Evolutionary conservation across 2,797 vertebrate genomes (phyloP), one percentile per base, ranked within the genome.

Genomic region (Eulemur albifrons): DNA sequence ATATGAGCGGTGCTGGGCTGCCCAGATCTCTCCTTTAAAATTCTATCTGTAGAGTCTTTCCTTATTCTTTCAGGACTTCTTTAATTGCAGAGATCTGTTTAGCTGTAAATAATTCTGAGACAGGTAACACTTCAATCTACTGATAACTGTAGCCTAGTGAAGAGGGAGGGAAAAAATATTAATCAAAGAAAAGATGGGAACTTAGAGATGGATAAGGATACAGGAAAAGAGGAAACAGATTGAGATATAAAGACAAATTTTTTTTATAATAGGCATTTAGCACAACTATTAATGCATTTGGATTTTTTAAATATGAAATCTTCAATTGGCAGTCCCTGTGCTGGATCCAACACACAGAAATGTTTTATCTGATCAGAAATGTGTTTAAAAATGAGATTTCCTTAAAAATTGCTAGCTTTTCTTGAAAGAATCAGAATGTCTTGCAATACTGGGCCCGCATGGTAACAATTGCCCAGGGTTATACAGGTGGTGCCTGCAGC

Each of bases 321-420:
- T 88, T 61, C 20, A 40, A 3, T 69, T 83, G 63, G 27, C 43
- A 45, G 27, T 65, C 30, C 27, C 38, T 12, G 6, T 43, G 35
- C 21, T 72, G n/a, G 23, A 88, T 81, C 15, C 20, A 86, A 72
- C 18, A 23, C 32, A 82, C 5, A 91, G 38, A 52, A 0, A 38
- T 77, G 35, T 54, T 93, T 80, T 69, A 3, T 43, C 48, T 52
- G 61, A 54, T 38, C 13, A 73, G 85, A 95, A 90, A 27, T 65
- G 20, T 35, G 6, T 61, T 81, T 2, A 4, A 90, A 77, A 81
- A 32, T 76, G 20, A 21, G 13, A 80, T 70, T 85, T 83, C 67
- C 69, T 94, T 82, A 79, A 89, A 32, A 83, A 67, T 45, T 67
- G 30, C 30, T 93, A 40, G 32, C 35, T 54, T 86, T 95, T 63